Evolutionary conservation across 2,888 invertebrate genomes (phyloP).

Genomic region (Darwinula stevensoni): DNA sequence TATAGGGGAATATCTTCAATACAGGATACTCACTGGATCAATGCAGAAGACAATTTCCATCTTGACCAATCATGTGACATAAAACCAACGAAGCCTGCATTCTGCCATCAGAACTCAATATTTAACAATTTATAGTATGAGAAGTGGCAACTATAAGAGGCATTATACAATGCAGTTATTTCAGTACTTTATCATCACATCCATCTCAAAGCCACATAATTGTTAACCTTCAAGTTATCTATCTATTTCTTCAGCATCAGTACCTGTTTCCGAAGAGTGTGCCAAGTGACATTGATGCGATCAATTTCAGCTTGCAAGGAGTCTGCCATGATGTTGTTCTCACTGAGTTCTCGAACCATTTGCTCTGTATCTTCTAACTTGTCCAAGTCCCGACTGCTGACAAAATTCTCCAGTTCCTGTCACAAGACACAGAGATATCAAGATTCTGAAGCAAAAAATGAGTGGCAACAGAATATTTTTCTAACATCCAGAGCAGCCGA

Average conservation of each 20-base stretch:
- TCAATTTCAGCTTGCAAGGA: conserved; percentile 34
- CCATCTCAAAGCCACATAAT: no score
- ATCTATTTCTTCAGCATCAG: conserved; percentile 6
- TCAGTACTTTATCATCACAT: no score
- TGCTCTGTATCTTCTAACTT: conserved; percentile 40
- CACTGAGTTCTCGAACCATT: conserved; percentile 37
- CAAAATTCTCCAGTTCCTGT: conserved; percentile 51
- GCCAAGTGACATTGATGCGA: conserved; percentile 29
- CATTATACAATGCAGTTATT: no score
- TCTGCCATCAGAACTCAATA: no score
- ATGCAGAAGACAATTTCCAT: no score
- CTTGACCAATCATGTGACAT: no score
- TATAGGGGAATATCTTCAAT: no score
- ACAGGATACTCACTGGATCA: no score
- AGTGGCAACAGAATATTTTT: conserved; percentile 10
- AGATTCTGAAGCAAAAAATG: conserved; percentile 4
- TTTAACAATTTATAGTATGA: no score
- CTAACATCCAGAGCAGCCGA: conserved; percentile 60
- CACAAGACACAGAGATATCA: conserved; percentile 8
- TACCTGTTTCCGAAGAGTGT: conserved; percentile 34
- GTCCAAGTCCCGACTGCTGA: conserved; percentile 38
- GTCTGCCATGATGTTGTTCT: conserved; percentile 38
- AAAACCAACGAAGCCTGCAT: no score
- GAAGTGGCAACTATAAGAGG: no score
- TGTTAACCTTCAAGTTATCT: no score